Conservation (phyloP, 2,113 vertebrate genomes). For the Myrmecobius fasciatus region DNA sequence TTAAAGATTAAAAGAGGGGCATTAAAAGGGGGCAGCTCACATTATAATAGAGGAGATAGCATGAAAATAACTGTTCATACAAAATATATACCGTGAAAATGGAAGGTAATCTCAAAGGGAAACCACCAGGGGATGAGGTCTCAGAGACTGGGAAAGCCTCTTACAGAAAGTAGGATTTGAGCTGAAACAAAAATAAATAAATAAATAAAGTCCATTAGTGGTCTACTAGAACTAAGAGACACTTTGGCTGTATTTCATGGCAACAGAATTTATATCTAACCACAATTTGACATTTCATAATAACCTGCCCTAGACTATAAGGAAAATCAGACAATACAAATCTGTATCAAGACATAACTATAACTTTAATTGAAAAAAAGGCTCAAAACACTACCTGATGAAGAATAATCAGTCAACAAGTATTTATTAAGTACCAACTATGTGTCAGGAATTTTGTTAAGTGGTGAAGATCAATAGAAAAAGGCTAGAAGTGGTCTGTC, state of each 20-base stretch:
- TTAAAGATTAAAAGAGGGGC: neutral
- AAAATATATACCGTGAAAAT: neutral
- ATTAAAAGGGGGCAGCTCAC: neutral
- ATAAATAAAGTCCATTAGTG: neutral
- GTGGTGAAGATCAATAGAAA: neutral
- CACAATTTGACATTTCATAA: neutral
- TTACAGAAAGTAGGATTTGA: neutral
- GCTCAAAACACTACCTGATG: neutral
- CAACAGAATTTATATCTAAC: neutral
- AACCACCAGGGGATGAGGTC: neutral
- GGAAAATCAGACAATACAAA: neutral
- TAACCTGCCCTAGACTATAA: neutral
- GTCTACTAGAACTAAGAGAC: neutral
- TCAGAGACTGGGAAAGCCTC: neutral
- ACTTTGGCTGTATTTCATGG: neutral
- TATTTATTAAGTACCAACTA: neutral
- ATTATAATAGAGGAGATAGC: neutral
- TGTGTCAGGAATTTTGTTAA: neutral
- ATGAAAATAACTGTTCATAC: neutral
- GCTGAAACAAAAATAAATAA: neutral
- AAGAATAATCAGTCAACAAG: neutral
- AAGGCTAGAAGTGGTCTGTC: neutral
- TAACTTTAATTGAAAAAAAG: neutral
- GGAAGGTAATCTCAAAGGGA: neutral
- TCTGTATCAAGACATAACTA: neutral